A percentile compares a stretch with the other conserved stretches of the same genome.
Evolutionary conservation across 2,888 invertebrate genomes (phyloP).

Genomic region (Cantharis lateralis): DNA sequence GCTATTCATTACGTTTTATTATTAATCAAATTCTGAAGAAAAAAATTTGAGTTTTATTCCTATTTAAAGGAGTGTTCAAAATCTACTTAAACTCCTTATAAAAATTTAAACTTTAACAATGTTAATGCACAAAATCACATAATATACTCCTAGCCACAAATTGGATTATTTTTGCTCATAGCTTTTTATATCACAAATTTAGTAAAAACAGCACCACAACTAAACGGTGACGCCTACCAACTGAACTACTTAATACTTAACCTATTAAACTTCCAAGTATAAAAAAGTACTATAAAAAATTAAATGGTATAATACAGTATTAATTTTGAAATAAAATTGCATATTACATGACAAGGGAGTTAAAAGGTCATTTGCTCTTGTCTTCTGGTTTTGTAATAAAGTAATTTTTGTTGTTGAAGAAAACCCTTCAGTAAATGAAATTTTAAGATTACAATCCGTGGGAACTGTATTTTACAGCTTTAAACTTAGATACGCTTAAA

Average conservation of each 20-base stretch:
- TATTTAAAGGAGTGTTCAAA: too few species aligned
- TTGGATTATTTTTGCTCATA: neutral
- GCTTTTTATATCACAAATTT: neutral
- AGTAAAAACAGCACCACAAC: neutral
- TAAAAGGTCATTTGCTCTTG: too few species aligned
- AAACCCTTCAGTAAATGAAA: too few species aligned
- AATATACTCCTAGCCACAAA: neutral
- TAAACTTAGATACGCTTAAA: too few species aligned
- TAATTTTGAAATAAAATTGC: too few species aligned
- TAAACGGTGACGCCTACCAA: neutral
- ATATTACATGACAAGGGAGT: too few species aligned
- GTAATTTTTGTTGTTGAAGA: too few species aligned
- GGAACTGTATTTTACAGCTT: too few species aligned
- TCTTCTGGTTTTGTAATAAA: too few species aligned
- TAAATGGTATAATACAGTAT: neutral
- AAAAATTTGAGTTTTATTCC: neutral
- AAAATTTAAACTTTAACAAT: neutral
- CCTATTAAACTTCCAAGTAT: neutral
- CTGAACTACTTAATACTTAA: neutral
- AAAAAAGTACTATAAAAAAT: neutral
- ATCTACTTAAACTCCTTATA: neutral
- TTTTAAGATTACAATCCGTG: too few species aligned
- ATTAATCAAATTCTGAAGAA: neutral
- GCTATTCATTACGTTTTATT: conserved; percentile 3
- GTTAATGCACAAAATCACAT: neutral